Evolutionary conservation across 2,888 invertebrate species (phyloP), one percentile per base, ranked within the genome.

Genomic region (Orgyia antiqua): DNA sequence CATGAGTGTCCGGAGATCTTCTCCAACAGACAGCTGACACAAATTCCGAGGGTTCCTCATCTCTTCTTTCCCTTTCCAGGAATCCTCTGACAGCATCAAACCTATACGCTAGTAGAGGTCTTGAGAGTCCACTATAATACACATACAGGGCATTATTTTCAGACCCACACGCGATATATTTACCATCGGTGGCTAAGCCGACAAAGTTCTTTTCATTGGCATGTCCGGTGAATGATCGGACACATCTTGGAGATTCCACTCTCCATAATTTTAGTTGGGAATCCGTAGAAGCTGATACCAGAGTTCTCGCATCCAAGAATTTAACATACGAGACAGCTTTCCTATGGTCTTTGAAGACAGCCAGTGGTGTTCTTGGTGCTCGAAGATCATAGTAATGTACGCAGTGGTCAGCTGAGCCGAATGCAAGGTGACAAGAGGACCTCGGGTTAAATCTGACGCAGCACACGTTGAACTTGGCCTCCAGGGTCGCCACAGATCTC

Each of bases 121-220:
- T 93, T 13, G 95, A 92, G 36, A 98, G 80, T 0, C 95, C 95
- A 64, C 95, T 93, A 77, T 96, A 97, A 82, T 97, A 98, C 28
- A 98, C 90, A 68, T 95, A 97, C 3, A 97, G 86, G 0, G 96
- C 92, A 75, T 98, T 98, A 68, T 97, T 97, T 79, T 98, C 97
- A 2, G 96, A 97, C 31, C 97, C 97, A 76, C 97, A 97, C 0
- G 96, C 96, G 13, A 98, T 91, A 71, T 96, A 97, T n/a, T 42
- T 45, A 2, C 76, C 96, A 92, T 97, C 95, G 0, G 96, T 96
- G 0, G 97, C 95, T 27, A 98, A 80, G 0, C 97, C 97, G 2
- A 98, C 97, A 78, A 98, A 98, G 76, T 97, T 97, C 76, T 97
- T 97, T 79, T 97, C 97, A 70, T 98, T 98, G 4, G 93, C 90